Evolutionary conservation across 2,113 vertebrate species (phyloP).

Genomic region (Callionymus lyra): DNA sequence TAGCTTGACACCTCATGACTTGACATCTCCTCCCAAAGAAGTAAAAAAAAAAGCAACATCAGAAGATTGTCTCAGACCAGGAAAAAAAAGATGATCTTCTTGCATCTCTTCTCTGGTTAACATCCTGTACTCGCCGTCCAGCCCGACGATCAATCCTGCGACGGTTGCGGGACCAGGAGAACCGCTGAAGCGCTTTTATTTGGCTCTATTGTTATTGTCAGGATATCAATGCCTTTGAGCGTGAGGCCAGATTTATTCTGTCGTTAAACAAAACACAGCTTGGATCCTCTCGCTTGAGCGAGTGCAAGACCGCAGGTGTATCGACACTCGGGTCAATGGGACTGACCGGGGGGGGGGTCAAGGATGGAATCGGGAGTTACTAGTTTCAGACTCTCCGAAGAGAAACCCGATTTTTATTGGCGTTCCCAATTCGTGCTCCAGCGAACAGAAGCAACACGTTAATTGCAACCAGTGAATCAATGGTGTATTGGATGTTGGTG

Average conservation of each 20-base stretch:
- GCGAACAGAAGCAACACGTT: conserved; percentile 27
- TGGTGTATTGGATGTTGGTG: conserved; percentile 13
- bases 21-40: too few relatives aligned
- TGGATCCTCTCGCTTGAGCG: conserved; percentile 45
- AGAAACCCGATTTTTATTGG: conserved; percentile 39
- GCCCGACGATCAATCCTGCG: conserved; percentile 28
- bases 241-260: conserved; percentile 49
- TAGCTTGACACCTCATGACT: too few relatives aligned
- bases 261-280: conserved; percentile 43
- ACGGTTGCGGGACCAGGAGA: conserved; percentile 5
- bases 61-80: conserved; percentile 2
- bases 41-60: too few relatives aligned
- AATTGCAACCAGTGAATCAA: conserved; percentile 40
- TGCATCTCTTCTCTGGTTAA: conserved; percentile 20
- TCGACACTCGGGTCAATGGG: conserved; percentile 35
- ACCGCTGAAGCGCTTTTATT: conserved; percentile 26
- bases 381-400: conserved; percentile 24
- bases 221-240: conserved; percentile 45
- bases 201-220: conserved; percentile 32
- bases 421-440: conserved; percentile 39
- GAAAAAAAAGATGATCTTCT: conserved; percentile 17
- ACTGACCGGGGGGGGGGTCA: conserved; percentile 24
- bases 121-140: conserved; percentile 10
- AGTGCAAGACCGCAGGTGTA: conserved; percentile 41
- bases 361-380: conserved; percentile 13